These are phyloP conservation scores for Dendronephthya gigantea DNA, from an alignment of 64 coral and sea anemone genomes.

Conservation along the genomic window DNA sequence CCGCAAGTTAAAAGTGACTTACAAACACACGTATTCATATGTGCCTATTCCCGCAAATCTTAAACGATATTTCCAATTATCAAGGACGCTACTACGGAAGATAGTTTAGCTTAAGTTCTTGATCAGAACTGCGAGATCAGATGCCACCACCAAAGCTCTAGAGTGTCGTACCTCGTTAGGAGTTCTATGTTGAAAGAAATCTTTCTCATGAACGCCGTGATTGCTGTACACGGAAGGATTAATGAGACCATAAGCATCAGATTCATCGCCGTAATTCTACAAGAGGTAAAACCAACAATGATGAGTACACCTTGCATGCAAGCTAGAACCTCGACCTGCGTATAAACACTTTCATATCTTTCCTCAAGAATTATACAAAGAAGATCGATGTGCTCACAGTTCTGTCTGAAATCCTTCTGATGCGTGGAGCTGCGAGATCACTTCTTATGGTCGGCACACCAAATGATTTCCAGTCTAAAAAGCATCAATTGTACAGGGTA, in stretches of 20 bases:
- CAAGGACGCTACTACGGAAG: too few species aligned
- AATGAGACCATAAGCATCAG: constrained; percentile 92
- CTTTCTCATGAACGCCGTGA: constrained; percentile 79
- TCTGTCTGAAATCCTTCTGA: constrained; percentile 69
- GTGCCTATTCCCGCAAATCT: too few species aligned
- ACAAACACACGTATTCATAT: too few species aligned
- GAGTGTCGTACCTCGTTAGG: constrained; percentile 47
- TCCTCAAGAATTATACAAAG: neutral
- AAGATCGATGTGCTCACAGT: too few species aligned
- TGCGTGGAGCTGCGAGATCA: constrained; percentile 78
- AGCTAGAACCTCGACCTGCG: too few species aligned
- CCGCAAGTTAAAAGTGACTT: too few species aligned
- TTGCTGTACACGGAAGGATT: constrained; percentile 96
- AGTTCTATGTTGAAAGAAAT: constrained; percentile 82
- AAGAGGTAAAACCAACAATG: neutral
- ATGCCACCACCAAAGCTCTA: neutral
- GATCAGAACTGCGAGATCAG: too few species aligned
- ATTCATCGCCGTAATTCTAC: constrained; percentile 99
- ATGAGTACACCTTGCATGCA: too few species aligned
- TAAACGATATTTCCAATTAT: too few species aligned
- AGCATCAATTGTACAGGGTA: too few species aligned
- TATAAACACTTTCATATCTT: neutral
- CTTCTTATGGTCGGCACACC: constrained; percentile 85
- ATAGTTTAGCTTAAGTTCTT: too few species aligned
- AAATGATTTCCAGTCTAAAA: constrained; percentile 71